Evolutionary conservation across 2,113 vertebrate species (phyloP), one percentile per base, ranked within the genome.

Genomic region (Todiramphus chloris): DNA sequence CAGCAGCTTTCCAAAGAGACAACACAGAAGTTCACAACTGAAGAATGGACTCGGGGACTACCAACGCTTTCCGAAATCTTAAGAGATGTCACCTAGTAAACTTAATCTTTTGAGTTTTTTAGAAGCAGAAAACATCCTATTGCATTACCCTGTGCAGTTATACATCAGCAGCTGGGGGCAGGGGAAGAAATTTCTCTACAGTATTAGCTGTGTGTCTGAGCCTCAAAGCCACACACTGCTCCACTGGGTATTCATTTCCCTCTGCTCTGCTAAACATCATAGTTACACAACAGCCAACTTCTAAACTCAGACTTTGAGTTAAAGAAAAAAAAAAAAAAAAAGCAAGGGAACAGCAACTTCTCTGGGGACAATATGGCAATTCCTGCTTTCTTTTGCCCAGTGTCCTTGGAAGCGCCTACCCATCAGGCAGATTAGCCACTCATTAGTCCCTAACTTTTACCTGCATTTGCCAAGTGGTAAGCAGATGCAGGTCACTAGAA

Each of bases 371-470:
- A 18, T 0, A 1, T 24, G 21, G n/a, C n/a, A 90, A 78, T 19
- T 84, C 25, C 53, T 31, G 14, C 30, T 76, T 74, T 56, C 48
- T 68, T 87, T 23, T 41, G 10, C 17, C 4, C n/a, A 33, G 5
- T 18, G 6, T n/a, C 56, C 33, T 39, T 73, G 15, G 3, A 55
- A 51, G 6, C 35, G 82, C 17, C 58, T 31, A 50, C 6, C 21
- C 37, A 69, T 64, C 8, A 50, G 33, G 37, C 25, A 74, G 6
- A 20, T 25, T 10, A 78, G n/a, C 51, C 9, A 23, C 15, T 70
- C 23, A 21, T 16, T 31, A 68, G 19, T 69, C 35, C 4, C 1
- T 43, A 70, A 55, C 0, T 0, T 63, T 75, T 58, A 77, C 11
- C 28, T 56, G 31, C 17, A 50, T 28, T 68, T 69, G 6, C 18